phyloP scores from a whole-genome alignment of 2,113 vertebrate species.

The Phyllostomus hastatus region DNA sequence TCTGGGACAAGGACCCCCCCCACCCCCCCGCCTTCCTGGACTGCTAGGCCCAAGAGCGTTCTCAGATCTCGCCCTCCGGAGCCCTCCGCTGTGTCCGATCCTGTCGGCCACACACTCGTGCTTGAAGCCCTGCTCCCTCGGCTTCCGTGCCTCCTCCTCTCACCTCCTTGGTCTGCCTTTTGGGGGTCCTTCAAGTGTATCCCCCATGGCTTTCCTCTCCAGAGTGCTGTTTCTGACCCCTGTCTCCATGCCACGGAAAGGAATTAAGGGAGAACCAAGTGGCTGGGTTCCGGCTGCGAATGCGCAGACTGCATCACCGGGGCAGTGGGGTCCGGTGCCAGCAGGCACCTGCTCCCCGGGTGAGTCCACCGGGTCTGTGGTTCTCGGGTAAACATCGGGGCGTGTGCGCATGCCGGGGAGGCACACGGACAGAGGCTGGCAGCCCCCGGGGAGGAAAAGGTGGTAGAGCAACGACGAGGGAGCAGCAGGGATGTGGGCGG shows the following conservation, averaged over 20 bases:
- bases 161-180: not conserved
- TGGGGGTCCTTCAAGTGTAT: too few relatives aligned
- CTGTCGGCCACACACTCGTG: not conserved
- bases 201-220: not conserved
- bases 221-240: not conserved
- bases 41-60: not conserved
- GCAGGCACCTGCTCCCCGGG: not conserved
- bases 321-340: not conserved
- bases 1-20: not conserved
- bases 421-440: not conserved
- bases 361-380: not conserved
- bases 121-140: not conserved
- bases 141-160: not conserved
- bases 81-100: too few relatives aligned
- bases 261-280: not conserved
- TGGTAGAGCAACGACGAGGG: not conserved
- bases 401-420: not conserved
- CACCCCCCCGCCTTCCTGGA: not conserved
- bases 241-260: not conserved
- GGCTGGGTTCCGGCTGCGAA: not conserved
- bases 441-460: not conserved
- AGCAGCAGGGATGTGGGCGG: not conserved
- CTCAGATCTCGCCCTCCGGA: not conserved
- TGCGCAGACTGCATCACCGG: too few relatives aligned
- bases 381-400: too few relatives aligned